Percentiles rank a stretch among this genome's conserved stretches.
phyloP scores from a whole-genome alignment of 1,140 invertebrate genomes.

The Brachionus paranguensis region DNA sequence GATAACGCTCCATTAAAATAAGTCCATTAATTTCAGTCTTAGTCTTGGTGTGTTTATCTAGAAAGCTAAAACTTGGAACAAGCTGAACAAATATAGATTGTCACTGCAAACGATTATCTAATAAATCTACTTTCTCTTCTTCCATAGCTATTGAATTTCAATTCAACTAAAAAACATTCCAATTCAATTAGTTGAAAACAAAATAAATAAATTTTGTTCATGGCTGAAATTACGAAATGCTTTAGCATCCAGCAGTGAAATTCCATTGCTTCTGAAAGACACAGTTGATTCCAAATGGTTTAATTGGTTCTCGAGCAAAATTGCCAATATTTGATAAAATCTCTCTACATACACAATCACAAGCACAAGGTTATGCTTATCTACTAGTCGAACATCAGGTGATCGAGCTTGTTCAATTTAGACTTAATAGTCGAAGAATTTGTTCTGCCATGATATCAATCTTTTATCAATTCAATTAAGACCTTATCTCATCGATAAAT shows the following conservation, averaged over 20 bases:
- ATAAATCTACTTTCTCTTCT: not conserved
- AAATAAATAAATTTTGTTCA: not conserved
- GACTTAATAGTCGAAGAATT: not conserved
- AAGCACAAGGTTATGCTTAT: not conserved
- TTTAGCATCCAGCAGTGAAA: not conserved
- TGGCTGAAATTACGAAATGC: not conserved
- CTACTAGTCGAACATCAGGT: not conserved
- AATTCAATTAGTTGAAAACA: not conserved
- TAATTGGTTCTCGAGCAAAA: not conserved
- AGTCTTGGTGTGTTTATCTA: not conserved
- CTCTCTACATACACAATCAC: not conserved
- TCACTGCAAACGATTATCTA: conserved; percentile 10
- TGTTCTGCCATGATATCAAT: not conserved
- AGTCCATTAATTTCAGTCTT: not conserved
- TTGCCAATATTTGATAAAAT: not conserved
- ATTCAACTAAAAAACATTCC: not conserved
- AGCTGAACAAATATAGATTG: not conserved
- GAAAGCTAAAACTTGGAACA: not conserved
- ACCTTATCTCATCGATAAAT: not conserved
- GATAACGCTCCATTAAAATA: not conserved
- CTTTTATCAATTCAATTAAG: conserved; percentile 25
- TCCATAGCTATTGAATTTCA: not conserved
- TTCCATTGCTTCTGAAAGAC: not conserved
- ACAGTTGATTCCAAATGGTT: not conserved
- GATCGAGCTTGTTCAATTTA: not conserved